Base-by-base conservation (phyloP, 2,888 invertebrate genomes). In the Melangyna quadrimaculata region DNA sequence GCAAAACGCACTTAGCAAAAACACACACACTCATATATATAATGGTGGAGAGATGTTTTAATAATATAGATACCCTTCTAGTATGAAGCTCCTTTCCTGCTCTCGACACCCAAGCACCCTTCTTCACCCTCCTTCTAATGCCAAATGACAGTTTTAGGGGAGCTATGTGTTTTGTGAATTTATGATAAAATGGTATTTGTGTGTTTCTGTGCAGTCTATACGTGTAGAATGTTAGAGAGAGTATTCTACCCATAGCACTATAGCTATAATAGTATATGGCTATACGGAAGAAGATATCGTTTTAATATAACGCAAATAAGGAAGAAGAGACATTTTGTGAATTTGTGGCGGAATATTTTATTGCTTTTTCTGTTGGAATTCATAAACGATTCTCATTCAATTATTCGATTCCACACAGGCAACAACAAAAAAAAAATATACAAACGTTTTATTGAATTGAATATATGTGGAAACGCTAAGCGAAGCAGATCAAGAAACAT, bases 301-400 rank as follows among this genome's bases (percentile, higher is more conserved):
- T 63, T 55, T 45, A 53, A 59, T 35, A 75, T 35, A 75, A 19
- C 19, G 53, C 80, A 53, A 75, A 71, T 79, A 79, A 4, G 40
- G 19, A 65, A 29, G 65, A 71, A 27, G 70, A 80, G 75, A 80
- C 75, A 43, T 84, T 80, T 72, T 69, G 67, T 80, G 75, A 72
- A 80, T 84, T 67, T 84, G 80, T 67, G 80, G 67, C 57, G 59
- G 84, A 84, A 84, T 84, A 84, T 84, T 84, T 84, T 80, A 84
- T 84, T 84, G 80, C 80, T 75, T n/a, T n/a, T n/a, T 45, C 84
- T 55, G 45, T 72, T 72, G 67, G 84, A 75, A 84, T 84, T 77
- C 84, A 84, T 84, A 84, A 84, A 80, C 80, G 75, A 84, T 80
- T 84, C 75, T 45, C 72, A 84, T 84, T 84, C 84, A 84, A 84